These are phyloP conservation scores for Phengaris alcon DNA, from an alignment of 2,888 invertebrate species.

Conservation along the genomic window DNA sequence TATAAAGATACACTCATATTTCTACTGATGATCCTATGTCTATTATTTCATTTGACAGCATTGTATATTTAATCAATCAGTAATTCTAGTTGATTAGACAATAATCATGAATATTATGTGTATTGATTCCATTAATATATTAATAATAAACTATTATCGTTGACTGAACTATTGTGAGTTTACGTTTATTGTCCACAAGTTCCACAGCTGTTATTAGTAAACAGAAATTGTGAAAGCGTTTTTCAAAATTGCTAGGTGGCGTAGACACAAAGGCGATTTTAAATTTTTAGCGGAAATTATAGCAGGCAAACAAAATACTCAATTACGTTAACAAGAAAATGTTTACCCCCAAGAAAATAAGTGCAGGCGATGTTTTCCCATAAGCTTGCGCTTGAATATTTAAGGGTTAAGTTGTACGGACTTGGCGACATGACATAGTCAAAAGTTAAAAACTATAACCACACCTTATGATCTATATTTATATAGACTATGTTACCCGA, in stretches of 20 bases:
- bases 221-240: neutral
- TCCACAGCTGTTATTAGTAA: neutral
- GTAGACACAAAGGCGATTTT: conserved; percentile 24
- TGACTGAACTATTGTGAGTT: neutral
- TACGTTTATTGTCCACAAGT: neutral
- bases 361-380: conserved; percentile 71
- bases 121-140: conserved; percentile 5
- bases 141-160: neutral
- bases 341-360: conserved; percentile 59
- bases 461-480: too few relatives aligned
- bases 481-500: too few relatives aligned
- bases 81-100: conserved; percentile 15
- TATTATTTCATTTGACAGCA: conserved; percentile 7
- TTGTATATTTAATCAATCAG: conserved; percentile 26
- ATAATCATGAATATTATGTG: neutral
- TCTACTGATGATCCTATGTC: neutral
- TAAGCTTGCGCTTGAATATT: conserved; percentile 69
- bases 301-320: conserved; percentile 63
- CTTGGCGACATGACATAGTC: neutral
- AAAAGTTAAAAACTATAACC: too few relatives aligned
- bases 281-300: conserved; percentile 56
- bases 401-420: conserved; percentile 44
- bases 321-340: conserved; percentile 70
- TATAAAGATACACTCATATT: neutral
- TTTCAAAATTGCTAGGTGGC: conserved; percentile 18